Conservation (phyloP, 2,113 vertebrate genomes). For the Takifugu flavidus region DNA sequence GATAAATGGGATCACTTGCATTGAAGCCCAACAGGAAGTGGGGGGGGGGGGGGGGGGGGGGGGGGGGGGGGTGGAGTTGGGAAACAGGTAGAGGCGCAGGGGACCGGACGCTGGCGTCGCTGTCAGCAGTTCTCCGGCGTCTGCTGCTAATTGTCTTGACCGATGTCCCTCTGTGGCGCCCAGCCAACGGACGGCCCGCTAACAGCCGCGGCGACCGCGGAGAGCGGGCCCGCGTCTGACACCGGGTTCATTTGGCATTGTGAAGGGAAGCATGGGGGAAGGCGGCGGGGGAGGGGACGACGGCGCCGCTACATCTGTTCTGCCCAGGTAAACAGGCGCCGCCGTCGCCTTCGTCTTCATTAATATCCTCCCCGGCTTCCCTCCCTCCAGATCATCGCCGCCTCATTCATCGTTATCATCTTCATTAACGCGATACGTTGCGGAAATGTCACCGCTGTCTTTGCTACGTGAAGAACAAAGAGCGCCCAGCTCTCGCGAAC, state of each 20-base stretch:
- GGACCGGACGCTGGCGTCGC: conserved; percentile 39
- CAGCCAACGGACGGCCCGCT: conserved; percentile 59
- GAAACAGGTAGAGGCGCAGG: conserved; percentile 4
- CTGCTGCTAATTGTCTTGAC: conserved; percentile 71
- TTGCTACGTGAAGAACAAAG: neutral
- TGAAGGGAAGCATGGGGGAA: neutral
- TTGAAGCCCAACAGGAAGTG: neutral
- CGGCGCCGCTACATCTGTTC: conserved; percentile 44
- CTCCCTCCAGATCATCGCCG: conserved; percentile 33
- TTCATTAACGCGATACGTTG: conserved; percentile 23
- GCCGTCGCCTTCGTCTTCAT: conserved; percentile 52
- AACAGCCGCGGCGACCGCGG: conserved; percentile 24
- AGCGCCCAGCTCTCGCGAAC: no score
- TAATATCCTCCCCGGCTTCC: conserved; percentile 35
- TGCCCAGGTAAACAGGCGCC: conserved; percentile 44
- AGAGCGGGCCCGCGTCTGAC: neutral
- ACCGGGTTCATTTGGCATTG: conserved; percentile 13
- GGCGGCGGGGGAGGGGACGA: conserved; percentile 22
- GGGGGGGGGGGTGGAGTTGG: neutral
- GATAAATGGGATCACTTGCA: conserved; percentile 30
- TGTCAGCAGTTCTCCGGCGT: conserved; percentile 40
- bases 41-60: neutral
- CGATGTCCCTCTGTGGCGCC: conserved; percentile 63
- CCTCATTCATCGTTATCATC: conserved; percentile 23
- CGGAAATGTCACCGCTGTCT: conserved; percentile 31